phyloP scores from a whole-genome alignment of 2,888 invertebrate species.

The Pyrrhosoma nymphula region DNA sequence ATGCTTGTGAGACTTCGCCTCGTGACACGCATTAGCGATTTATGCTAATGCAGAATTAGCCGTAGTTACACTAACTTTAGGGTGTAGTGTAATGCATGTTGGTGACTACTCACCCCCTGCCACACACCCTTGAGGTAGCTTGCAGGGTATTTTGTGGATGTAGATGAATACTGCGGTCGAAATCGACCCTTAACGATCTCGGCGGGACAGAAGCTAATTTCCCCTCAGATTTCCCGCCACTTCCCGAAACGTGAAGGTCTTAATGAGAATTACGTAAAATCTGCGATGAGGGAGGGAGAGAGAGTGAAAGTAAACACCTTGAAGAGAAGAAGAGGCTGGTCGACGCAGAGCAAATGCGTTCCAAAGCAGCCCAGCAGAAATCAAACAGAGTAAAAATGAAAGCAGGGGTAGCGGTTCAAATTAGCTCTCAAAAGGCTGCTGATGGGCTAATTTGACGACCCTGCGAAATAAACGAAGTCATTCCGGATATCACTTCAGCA shows the following conservation, averaged over 20 bases:
- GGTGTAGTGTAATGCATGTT: too few species aligned
- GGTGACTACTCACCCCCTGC: too few species aligned
- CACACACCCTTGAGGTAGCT: too few species aligned
- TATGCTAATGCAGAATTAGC: too few species aligned
- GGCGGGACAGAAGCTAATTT: neutral
- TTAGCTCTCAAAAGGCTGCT: neutral
- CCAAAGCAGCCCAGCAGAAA: neutral
- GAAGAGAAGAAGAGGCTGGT: neutral
- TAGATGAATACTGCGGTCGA: too few species aligned
- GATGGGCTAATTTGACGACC: conserved; percentile 10
- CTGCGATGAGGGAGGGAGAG: neutral
- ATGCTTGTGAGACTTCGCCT: too few species aligned
- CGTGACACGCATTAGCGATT: too few species aligned
- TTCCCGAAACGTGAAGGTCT: neutral
- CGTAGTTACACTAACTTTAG: too few species aligned
- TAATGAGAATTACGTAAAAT: neutral
- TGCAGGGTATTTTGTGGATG: too few species aligned
- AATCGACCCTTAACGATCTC: neutral
- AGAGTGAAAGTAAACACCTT: neutral
- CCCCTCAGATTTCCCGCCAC: neutral
- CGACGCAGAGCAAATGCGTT: neutral
- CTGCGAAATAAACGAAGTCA: neutral
- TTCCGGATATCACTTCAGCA: neutral
- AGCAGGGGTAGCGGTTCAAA: neutral
- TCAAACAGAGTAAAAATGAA: neutral